Evolutionary conservation across 2,113 vertebrate genomes (phyloP), one percentile per base, ranked within the genome.

Genomic region (Fulica atra): DNA sequence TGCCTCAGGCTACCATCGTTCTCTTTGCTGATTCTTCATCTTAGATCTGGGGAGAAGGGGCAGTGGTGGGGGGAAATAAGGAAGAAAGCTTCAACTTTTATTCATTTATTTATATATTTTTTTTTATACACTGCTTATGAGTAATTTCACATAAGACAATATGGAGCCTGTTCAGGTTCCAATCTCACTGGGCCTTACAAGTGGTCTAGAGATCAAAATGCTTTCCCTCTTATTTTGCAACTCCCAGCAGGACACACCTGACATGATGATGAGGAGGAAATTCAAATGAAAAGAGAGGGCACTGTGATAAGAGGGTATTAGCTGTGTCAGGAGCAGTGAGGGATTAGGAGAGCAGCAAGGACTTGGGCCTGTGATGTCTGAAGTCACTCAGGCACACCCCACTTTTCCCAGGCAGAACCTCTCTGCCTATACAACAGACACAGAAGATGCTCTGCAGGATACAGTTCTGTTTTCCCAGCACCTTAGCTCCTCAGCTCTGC

Each of bases 1-100:
- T 91, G 76, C 96, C 89, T 78, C 6, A 94, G 92, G 96, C 88
- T 92, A 46, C 73, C 64, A 50, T 50, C 36, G 0, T 90, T 97
- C 73, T 48, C 81, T 84, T 95, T 77, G 57, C 93, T 71, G 65
- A 73, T 50, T 83, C 80, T 60, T 90, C 71, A 46, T 54, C 80
- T 68, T 50, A 95, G 81, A 92, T 90, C 92, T 66, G 35, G 61
- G 35, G 31, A 89, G 42, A 81, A 64, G 16, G 38, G 35, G 66
- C 11, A 77, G 19, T 18, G 46, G 33, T 17, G 56, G 33, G 36
- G 36, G 10, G 6, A 53, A 66, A 60, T 35, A 89, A 36, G 18
- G 42, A 60, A 60, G 81, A 95, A 96, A 93, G 29, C 85, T 89
- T 81, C n/a, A 64, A 53, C 11, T 80, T 56, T 44, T 83, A 89